These are phyloP conservation scores for Mycogona germanica DNA, from an alignment of 2,888 invertebrate species.

Conservation along the genomic window DNA sequence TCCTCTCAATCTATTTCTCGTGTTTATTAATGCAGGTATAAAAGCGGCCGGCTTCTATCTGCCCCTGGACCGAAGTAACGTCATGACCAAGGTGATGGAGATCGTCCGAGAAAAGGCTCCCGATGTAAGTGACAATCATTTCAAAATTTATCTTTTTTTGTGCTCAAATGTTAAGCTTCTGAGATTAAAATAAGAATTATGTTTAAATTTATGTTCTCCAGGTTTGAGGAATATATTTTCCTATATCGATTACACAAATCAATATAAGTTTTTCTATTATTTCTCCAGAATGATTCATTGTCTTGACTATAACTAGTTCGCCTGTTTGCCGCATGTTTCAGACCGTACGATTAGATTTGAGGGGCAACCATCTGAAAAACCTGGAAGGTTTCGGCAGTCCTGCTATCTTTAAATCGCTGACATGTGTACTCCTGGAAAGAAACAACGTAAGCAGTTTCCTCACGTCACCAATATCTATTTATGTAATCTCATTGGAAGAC, in stretches of 20 bases:
- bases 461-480: no score
- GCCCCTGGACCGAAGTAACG: neutral
- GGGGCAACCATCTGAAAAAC: neutral
- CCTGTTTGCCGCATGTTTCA: no score
- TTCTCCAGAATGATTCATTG: no score
- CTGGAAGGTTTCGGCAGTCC: neutral
- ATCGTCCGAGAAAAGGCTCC: neutral
- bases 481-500: no score
- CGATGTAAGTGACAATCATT: neutral
- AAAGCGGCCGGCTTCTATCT: constrained; percentile 7
- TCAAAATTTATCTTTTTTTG: neutral
- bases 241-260: no score
- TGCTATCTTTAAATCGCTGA: neutral
- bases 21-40: no score
- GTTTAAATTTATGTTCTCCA: no score
- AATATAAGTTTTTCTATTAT: no score
- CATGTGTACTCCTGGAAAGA: neutral
- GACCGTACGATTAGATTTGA: constrained; percentile 6
- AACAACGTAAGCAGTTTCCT: constrained; percentile 3
- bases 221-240: no score
- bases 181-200: neutral
- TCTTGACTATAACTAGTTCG: no score
- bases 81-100: neutral
- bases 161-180: neutral
- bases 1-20: no score